A percentile compares a stretch with the other conserved stretches of the same genome.
These are phyloP conservation scores for Onychostoma macrolepis DNA, from an alignment of 2,113 vertebrate genomes.

Conservation along the genomic window DNA sequence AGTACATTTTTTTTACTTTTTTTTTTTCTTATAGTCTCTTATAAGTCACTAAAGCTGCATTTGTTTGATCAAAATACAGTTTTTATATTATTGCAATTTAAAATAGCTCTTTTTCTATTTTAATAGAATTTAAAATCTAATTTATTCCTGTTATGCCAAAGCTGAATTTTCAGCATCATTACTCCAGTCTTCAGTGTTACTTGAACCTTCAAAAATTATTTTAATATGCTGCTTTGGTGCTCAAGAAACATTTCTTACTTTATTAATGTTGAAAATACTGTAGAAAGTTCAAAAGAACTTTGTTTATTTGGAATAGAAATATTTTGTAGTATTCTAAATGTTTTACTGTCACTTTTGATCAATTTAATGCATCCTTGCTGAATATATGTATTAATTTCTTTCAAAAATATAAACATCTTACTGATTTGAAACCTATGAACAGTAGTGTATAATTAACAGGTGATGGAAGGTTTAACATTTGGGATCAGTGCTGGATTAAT, in stretches of 20 bases:
- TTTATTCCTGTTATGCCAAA: neutral
- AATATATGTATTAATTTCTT: neutral
- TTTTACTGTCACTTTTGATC: neutral
- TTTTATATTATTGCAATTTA: neutral
- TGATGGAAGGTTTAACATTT: neutral
- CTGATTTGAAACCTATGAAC: neutral
- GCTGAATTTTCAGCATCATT: neutral
- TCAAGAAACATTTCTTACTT: neutral
- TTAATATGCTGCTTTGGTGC: neutral
- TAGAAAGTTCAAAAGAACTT: too few relatives aligned
- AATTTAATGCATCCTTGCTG: neutral
- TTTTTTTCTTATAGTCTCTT: neutral
- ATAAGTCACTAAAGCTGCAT: neutral
- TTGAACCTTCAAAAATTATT: neutral
- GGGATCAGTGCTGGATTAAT: conserved; percentile 3
- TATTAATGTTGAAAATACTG: too few relatives aligned
- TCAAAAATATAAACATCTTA: neutral
- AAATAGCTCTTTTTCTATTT: neutral
- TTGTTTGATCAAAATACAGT: neutral
- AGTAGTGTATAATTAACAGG: neutral
- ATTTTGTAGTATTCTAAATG: too few relatives aligned
- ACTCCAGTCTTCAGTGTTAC: neutral
- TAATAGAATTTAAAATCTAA: neutral
- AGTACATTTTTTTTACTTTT: neutral
- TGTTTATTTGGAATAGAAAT: too few relatives aligned